phyloP scores from a whole-genome alignment of 2,888 invertebrate genomes.

The Entomobrya proxima region DNA sequence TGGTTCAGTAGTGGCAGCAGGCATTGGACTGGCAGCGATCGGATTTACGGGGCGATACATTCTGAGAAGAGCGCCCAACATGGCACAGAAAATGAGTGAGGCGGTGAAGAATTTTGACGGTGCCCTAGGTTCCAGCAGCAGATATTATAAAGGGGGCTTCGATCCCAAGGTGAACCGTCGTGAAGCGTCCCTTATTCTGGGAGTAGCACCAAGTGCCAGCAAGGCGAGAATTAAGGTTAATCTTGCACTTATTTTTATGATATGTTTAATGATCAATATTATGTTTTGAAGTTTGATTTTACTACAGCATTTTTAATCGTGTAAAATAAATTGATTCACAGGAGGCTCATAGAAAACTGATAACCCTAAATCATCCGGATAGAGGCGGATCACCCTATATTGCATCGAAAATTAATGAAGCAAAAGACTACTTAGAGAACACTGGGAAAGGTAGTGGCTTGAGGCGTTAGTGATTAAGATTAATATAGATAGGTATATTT shows the following conservation, averaged over 20 bases:
- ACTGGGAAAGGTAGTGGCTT: conserved; percentile 13
- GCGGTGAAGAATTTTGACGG: conserved; percentile 85
- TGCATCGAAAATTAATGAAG: conserved; percentile 99
- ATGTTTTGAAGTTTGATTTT: too few species aligned
- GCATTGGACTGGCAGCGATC: conserved; percentile 91
- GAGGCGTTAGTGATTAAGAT: too few species aligned
- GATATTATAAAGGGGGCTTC: conserved; percentile 98
- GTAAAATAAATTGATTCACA: conserved; percentile 77
- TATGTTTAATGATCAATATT: too few species aligned
- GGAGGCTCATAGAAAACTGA: conserved; percentile 96
- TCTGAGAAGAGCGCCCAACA: conserved; percentile 85
- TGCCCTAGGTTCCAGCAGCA: conserved; percentile 86
- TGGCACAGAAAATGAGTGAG: conserved; percentile 86
- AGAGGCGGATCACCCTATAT: conserved; percentile 97
- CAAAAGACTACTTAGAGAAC: conserved; percentile 92
- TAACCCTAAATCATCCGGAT: conserved; percentile 98
- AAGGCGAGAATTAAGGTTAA: conserved; percentile 78
- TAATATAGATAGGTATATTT: too few species aligned
- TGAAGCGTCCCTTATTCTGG: conserved; percentile 94
- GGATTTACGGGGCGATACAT: conserved; percentile 92
- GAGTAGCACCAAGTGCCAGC: conserved; percentile 79
- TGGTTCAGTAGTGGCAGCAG: conserved; percentile 87
- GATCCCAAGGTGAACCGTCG: conserved; percentile 95
- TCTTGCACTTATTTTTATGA: too few species aligned
- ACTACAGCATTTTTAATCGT: too few species aligned